A percentile compares a stretch with the other conserved stretches of the same genome.
phyloP scores from a whole-genome alignment of 2,888 invertebrate genomes.

The Cetonia aurata region DNA sequence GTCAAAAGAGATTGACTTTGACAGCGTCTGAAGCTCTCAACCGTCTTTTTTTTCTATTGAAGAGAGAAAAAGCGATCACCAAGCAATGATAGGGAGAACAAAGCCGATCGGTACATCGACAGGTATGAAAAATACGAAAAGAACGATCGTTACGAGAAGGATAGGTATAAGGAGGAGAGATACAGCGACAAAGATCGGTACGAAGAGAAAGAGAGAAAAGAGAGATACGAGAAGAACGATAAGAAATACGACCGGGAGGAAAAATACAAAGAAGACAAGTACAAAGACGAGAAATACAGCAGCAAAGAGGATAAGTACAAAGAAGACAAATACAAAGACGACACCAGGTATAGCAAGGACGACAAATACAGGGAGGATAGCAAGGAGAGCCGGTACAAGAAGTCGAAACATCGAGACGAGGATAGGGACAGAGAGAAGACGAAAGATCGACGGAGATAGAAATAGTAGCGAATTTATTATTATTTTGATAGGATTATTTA shows the following conservation, averaged over 20 bases:
- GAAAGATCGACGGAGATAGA: slow-evolving; percentile 61
- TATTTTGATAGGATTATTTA: slow-evolving; percentile 3
- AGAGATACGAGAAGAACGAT: slow-evolving; percentile 57
- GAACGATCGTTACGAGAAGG: slow-evolving; percentile 58
- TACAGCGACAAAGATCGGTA: slow-evolving; percentile 59
- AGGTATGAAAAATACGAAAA: slow-evolving; percentile 64
- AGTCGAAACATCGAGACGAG: slow-evolving; percentile 58
- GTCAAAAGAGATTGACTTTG: background rate
- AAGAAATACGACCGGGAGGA: slow-evolving; percentile 59
- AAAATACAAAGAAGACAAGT: slow-evolving; percentile 52
- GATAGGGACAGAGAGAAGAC: slow-evolving; percentile 55
- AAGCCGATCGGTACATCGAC: slow-evolving; percentile 64
- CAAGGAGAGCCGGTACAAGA: slow-evolving; percentile 57
- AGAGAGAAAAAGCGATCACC: slow-evolving; percentile 66
- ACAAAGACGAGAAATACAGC: slow-evolving; percentile 9
- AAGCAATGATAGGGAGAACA: slow-evolving; percentile 63
- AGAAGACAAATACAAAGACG: slow-evolving; percentile 58
- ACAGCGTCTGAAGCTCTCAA: background rate
- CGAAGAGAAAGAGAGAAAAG: slow-evolving; percentile 58
- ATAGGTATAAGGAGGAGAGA: slow-evolving; percentile 57
- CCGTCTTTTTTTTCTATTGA: slow-evolving; percentile 45
- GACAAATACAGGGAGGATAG: slow-evolving; percentile 58
- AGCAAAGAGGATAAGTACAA: slow-evolving; percentile 60
- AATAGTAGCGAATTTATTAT: slow-evolving; percentile 13
- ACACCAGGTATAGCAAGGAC: slow-evolving; percentile 44